A percentile compares a stretch with the other conserved stretches of the same genome.
Conservation (phyloP, 2,888 invertebrate genomes). For the Drosophila quasianomalipes region DNA sequence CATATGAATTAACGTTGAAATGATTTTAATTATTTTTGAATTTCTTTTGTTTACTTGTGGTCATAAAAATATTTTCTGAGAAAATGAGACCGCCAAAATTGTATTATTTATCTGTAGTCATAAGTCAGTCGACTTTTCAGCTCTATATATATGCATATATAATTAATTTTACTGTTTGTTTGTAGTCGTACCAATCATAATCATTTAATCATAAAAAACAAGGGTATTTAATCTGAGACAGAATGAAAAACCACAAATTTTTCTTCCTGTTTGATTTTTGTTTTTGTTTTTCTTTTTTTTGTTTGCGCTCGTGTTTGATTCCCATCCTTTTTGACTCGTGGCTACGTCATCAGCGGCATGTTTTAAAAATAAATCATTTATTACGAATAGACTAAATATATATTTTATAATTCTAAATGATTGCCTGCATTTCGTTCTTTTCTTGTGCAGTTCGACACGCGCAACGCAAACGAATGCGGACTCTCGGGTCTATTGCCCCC, state of each 20-base stretch:
- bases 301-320: conserved; percentile 43
- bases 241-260: not conserved
- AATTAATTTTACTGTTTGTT: not conserved
- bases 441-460: conserved; percentile 44
- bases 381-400: conserved; percentile 10
- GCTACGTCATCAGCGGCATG: conserved; percentile 48
- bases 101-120: not conserved
- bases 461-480: conserved; percentile 39
- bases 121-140: not conserved
- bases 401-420: conserved; percentile 28
- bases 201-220: not conserved
- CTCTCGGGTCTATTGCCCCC: conserved; percentile 11
- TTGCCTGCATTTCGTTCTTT: conserved; percentile 37
- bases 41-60: not conserved
- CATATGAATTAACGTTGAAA: not conserved
- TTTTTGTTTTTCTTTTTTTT: not conserved
- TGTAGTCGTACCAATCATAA: not conserved
- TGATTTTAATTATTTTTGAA: not conserved
- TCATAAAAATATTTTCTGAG: not conserved
- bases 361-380: conserved; percentile 69
- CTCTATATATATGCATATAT: not conserved
- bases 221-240: conserved; percentile 8
- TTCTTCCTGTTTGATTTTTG: conserved; percentile 16
- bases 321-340: conserved; percentile 25
- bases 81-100: not conserved